phyloP scores from a whole-genome alignment of 2,113 vertebrate genomes.

The Rhea pennata region DNA sequence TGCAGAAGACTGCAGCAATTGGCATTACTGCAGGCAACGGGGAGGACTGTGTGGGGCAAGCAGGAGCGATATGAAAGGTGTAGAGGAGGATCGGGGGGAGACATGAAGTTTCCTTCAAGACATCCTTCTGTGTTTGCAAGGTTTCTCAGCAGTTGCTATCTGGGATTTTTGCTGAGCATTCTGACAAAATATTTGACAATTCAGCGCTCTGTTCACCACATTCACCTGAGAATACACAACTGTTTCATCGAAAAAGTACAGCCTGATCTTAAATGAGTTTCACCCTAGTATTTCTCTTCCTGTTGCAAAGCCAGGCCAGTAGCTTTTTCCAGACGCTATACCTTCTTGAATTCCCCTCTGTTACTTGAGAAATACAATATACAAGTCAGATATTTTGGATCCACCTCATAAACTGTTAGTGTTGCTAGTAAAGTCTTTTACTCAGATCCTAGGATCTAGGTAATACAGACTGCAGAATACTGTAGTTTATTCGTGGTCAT shows the following conservation, averaged over 20 bases:
- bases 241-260: not conserved
- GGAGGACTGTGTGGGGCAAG: not conserved
- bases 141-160: not conserved
- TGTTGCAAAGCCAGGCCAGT: not conserved
- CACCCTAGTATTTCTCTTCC: not conserved
- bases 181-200: not conserved
- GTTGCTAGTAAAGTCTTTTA: constrained; percentile 16
- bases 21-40: not conserved
- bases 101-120: not conserved
- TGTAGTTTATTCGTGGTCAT: constrained; percentile 20
- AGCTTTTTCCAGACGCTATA: not conserved
- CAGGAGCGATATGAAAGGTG: rapidly evolving
- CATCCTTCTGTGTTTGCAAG: not conserved
- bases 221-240: rapidly evolving
- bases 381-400: constrained; percentile 19
- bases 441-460: constrained; percentile 13
- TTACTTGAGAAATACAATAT: not conserved
- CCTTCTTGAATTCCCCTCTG: not conserved
- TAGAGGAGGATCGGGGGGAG: rapidly evolving
- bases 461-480: not conserved
- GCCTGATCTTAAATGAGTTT: not conserved
- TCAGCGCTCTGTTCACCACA: not conserved
- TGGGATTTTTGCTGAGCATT: not conserved
- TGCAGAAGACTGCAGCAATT: not conserved
- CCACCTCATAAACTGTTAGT: constrained; percentile 14